Evolutionary conservation across 2,797 vertebrate species (phyloP).

Genomic region (Brachymystax lenok): DNA sequence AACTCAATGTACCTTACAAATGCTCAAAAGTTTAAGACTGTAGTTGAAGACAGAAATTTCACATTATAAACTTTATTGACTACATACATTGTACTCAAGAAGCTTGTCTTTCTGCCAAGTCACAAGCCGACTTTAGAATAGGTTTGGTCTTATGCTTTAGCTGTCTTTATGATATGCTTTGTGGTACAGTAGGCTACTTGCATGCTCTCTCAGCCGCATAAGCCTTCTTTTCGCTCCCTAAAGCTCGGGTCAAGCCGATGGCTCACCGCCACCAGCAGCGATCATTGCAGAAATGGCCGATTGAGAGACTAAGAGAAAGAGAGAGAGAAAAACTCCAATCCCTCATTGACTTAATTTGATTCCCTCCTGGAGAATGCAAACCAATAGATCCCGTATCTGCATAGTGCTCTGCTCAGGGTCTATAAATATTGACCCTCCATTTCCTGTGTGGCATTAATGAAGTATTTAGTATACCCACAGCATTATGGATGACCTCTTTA

Average conservation of each 20-base stretch:
- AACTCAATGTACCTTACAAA: slow-evolving; percentile 44
- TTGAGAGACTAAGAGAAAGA: slow-evolving; percentile 45
- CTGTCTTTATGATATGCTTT: slow-evolving; percentile 64
- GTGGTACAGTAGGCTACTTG: slow-evolving; percentile 17
- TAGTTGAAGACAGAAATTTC: background rate
- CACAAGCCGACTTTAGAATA: background rate
- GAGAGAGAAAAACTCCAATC: slow-evolving; percentile 68
- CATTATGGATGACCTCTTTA: slow-evolving; percentile 70
- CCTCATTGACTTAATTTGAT: slow-evolving; percentile 74
- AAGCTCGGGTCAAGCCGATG: slow-evolving; percentile 50
- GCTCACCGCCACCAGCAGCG: slow-evolving; percentile 20
- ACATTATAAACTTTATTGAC: background rate
- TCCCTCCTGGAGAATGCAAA: slow-evolving; percentile 61
- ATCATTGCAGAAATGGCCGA: slow-evolving; percentile 71
- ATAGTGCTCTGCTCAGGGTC: slow-evolving; percentile 51
- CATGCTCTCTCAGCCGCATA: background rate
- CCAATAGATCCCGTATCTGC: no score
- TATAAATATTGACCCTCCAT: slow-evolving; percentile 81
- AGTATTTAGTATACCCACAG: slow-evolving; percentile 75
- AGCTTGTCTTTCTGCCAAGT: background rate
- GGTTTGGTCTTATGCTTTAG: slow-evolving; percentile 50
- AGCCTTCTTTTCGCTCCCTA: slow-evolving; percentile 25
- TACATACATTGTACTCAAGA: background rate
- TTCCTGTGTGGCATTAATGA: slow-evolving; percentile 78
- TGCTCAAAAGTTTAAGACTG: background rate